Evolutionary conservation across 2,113 vertebrate genomes (phyloP).

Genomic region (Mus pahari): DNA sequence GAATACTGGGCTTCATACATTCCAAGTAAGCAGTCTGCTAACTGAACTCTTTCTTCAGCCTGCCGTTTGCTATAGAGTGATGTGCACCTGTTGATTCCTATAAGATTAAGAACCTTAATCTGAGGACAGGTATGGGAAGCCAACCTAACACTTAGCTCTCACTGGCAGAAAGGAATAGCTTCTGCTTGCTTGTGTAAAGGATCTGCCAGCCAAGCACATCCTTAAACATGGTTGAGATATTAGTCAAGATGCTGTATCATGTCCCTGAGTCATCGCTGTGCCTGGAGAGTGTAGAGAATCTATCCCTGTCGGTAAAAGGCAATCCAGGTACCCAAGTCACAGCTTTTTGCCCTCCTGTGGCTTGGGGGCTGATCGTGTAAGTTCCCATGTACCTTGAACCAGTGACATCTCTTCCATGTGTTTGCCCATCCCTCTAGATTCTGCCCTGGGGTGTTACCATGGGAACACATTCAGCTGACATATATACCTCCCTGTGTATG

Average conservation of each 20-base stretch:
- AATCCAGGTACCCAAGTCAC: not conserved
- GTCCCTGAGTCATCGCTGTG: not conserved
- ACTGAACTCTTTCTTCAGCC: not conserved
- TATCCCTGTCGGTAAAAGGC: not conserved
- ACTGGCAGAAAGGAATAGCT: too few species aligned
- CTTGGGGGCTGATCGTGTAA: not conserved
- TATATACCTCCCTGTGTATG: not conserved
- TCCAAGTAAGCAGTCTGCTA: not conserved
- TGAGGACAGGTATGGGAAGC: not conserved
- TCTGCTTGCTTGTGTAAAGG: not conserved
- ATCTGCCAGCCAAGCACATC: not conserved
- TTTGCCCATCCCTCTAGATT: not conserved
- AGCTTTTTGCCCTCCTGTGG: not conserved
- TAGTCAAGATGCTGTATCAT: not conserved
- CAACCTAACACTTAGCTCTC: not conserved
- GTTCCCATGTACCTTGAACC: not conserved
- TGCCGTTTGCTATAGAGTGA: not conserved
- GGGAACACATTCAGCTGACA: not conserved
- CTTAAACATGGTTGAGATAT: not conserved
- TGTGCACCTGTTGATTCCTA: not conserved
- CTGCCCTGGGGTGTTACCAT: not conserved
- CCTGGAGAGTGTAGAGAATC: not conserved
- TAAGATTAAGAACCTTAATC: not conserved
- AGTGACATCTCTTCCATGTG: too few species aligned
- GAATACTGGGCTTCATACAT: not conserved